Evolutionary conservation across 2,113 vertebrate genomes (phyloP), one percentile per base, ranked within the genome.

Genomic region (Chamaea fasciata): DNA sequence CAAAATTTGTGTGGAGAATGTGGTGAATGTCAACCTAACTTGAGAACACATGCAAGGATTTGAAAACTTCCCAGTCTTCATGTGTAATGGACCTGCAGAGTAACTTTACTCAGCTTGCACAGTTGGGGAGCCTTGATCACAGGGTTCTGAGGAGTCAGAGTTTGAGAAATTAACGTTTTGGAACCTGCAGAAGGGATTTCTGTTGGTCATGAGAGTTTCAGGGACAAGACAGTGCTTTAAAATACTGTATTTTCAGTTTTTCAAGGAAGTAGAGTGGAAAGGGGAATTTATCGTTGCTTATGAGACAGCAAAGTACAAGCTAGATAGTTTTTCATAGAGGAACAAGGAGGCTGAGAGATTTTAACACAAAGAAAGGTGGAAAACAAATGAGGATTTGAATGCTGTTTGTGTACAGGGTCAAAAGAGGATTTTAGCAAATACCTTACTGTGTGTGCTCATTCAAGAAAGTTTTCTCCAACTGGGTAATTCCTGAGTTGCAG

Each of bases 71-170:
- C 33, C 5, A 6, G 8, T 70, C 47, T 47, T 86, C 8, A 8
- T 35, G 47, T 15, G 7, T 65, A n/a, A 37, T 20, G 42, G 35
- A 79, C 52, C 55, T 75, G 18, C 35, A 47, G 17, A 64, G 46
- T 33, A 55, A 33, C 53, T 39, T 21, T 27, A n/a, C 7, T 62
- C 27, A 14, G 11, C 28, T 42, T 50, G 50, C 1, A 3, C 11
- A 20, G 7, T 21, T 68, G 26, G 19, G 57, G 19, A 71, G 53
- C 53, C n/a, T 42, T 63, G 24, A 9, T 53, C 31, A 31, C 7
- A 2, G 24, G 9, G 3, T 1, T 47, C 15, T 60, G 60, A 69
- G 33, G 14, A 33, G 14, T 52, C 10, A 3, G 28, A 11, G 1
- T 41, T 28, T 31, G 44, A 76, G 15, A 15, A 56, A 5, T 55